Evolutionary conservation across 2,113 vertebrate genomes (phyloP).

Genomic region (Ochotona princeps): DNA sequence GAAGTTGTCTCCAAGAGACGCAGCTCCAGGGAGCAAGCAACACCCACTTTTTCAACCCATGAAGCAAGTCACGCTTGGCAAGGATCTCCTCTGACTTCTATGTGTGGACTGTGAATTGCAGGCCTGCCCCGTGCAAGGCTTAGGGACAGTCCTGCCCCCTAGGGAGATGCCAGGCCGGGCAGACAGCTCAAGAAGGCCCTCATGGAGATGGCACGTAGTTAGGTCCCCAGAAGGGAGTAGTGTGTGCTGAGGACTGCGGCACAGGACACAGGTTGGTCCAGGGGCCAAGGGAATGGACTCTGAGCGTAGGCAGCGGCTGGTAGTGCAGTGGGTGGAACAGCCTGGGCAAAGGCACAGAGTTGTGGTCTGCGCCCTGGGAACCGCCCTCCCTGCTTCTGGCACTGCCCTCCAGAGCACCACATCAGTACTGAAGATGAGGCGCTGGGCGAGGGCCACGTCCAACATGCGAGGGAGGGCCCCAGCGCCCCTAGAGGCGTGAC

Average conservation of each 20-base stretch:
- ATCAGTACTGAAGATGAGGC: neutral
- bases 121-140: neutral
- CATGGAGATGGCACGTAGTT: no score
- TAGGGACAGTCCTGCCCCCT: neutral
- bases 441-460: neutral
- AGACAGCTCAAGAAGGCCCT: neutral
- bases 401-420: neutral
- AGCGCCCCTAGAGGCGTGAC: neutral
- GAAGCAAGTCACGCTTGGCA: neutral
- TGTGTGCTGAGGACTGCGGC: neutral
- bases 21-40: no score
- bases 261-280: neutral
- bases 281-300: neutral
- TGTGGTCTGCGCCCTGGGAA: neutral
- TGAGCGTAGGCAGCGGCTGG: neutral
- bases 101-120: neutral
- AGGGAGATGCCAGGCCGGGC: neutral
- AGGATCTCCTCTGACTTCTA: neutral
- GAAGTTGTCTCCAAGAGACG: no score
- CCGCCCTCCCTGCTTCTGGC: no score
- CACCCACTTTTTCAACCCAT: no score
- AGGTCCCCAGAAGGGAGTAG: neutral
- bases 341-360: neutral
- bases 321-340: neutral
- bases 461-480: neutral